A percentile compares a stretch with the other conserved stretches of the same genome.
Conservation (phyloP, 2,113 vertebrate genomes). For the Electrona antarctica region DNA sequence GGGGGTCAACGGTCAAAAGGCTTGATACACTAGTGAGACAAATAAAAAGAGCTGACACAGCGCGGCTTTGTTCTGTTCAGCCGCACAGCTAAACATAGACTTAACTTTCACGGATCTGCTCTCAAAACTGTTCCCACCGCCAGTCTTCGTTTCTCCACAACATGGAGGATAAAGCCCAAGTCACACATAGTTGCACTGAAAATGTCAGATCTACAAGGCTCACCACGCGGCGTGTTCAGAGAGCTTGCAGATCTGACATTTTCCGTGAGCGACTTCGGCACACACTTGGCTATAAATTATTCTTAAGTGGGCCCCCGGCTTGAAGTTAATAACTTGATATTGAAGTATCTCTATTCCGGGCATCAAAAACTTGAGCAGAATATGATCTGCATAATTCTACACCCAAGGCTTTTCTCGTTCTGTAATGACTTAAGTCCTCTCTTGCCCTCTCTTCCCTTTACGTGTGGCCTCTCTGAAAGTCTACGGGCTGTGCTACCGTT, state of each 20-base stretch:
- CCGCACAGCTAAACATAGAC: slow-evolving; percentile 1
- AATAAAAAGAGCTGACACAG: slow-evolving; percentile 20
- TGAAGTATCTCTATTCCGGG: background rate
- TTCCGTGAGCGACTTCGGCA: no score
- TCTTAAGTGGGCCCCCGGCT: background rate
- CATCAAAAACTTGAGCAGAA: background rate
- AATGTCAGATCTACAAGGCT: no score
- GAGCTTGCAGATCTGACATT: no score
- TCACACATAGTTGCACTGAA: background rate
- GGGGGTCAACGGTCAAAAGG: slow-evolving; percentile 50
- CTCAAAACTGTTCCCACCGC: background rate
- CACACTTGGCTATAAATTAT: no score
- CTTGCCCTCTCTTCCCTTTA: background rate
- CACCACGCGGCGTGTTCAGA: background rate
- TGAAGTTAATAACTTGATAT: background rate
- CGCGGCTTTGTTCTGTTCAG: background rate
- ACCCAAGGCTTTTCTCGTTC: background rate
- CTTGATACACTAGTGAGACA: slow-evolving; percentile 19
- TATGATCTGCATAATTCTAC: slow-evolving; percentile 5
- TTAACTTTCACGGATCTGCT: background rate
- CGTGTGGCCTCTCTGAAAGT: background rate
- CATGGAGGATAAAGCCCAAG: background rate
- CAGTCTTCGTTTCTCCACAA: background rate
- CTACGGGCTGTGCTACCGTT: background rate
- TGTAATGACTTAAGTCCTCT: slow-evolving; percentile 2